Base-by-base conservation (phyloP, 2,888 invertebrate species). In the Hypolimnas misippus region DNA sequence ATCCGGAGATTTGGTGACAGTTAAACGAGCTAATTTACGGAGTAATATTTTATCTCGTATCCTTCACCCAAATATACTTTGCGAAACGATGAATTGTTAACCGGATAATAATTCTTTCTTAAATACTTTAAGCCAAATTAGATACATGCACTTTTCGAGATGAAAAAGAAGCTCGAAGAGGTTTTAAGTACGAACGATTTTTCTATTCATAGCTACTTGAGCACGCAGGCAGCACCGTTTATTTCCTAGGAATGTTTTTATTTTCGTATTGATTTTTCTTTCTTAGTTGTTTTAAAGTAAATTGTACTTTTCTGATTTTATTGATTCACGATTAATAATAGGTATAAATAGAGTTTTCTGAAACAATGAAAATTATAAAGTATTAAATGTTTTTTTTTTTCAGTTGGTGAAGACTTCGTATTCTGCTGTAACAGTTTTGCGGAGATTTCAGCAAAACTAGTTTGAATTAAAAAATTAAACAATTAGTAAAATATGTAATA, bases 351-450 rank as follows among this genome's bases (percentile, higher is more conserved):
- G n/a, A n/a, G n/a, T n/a, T n/a, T n/a, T n/a, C n/a, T n/a, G n/a
- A n/a, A n/a, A n/a, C n/a, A n/a, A n/a, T n/a, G n/a, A n/a, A n/a
- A n/a, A n/a, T n/a, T n/a, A n/a, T n/a, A n/a, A n/a, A n/a, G n/a
- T n/a, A n/a, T n/a, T n/a, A n/a, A n/a, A n/a, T n/a, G 3, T 50
- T 40, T 38, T 53, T 38, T 58, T 70, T 69, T 88, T 85, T 17
- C 83, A 89, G 89, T 70, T 89, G 72, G 82, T 90, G 74, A 89
- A 89, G 70, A 76, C 85, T 6, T 89, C 89, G 0, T 89, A 90
- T 73, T 87, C 87, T 61, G 86, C 84, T 31, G 74, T 90, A 0
- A 87, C 89, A 10, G 79, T 89, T 35, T 74, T 90, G 52, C 77
- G 88, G n/a, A 75, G 84, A 55, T 77, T 83, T 57, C 73, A 77